Evolutionary conservation across 2,113 vertebrate genomes (phyloP), one percentile per base, ranked within the genome.

Genomic region (Chunga burmeisteri): DNA sequence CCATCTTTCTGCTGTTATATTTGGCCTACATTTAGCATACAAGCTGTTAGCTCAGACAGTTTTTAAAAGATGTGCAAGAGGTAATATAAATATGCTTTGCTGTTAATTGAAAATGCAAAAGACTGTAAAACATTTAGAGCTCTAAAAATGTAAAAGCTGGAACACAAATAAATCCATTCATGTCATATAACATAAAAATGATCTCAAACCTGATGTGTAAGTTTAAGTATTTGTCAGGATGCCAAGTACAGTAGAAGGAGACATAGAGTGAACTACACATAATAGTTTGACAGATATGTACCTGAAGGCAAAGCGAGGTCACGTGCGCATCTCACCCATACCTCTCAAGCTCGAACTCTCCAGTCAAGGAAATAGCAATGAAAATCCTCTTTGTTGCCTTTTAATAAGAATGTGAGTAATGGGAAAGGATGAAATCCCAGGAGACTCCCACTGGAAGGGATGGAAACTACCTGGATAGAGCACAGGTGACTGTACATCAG

Each of bases 1-100:
- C 44, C 47, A 62, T 94, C 67, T 49, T 93, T 85, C 42, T 92
- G 81, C 55, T 77, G 50, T 47, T 92, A 68, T 44, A 68, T 90
- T 83, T 93, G 81, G n/a, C 42, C 95, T 56, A 58, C 23, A 91
- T 62, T 96, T 85, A 91, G 59, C 50, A 71, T 27, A 66, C 7
- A 56, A 80, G 49, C 49, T 95, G 50, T 95, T 97, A 94, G 82
- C 67, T 61, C 58, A 84, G 79, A 81, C 67, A 89, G 53, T 55
- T 58, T 82, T 56, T 56, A 90, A 70, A 95, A 86, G 75, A 72
- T 15, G 14, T 20, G 18, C 6, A 27, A 89, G 42, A 61, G 49
- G 26, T n/a, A 93, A 71, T 47, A 85, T 4, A 81, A 67, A 58
- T 86, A 49, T 18, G 34, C 26, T 93, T 79, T 55, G 50, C 34